phyloP scores from a whole-genome alignment of 2,888 invertebrate species.

The Fissipunctia ypsillon region DNA sequence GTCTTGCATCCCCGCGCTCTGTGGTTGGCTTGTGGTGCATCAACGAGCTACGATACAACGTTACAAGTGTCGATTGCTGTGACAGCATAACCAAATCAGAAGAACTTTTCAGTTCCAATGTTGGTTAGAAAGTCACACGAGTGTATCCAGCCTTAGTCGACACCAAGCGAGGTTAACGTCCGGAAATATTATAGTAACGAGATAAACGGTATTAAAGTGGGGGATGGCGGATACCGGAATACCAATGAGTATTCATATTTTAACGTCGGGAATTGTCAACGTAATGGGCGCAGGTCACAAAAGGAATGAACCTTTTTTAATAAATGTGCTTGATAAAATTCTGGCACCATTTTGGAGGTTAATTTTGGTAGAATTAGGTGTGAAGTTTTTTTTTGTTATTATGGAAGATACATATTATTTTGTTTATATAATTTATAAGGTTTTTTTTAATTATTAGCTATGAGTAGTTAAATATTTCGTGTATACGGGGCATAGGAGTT shows the following conservation, averaged over 20 bases:
- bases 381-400: not conserved
- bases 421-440: not conserved
- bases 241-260: conserved; percentile 64
- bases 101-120: not conserved
- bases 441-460: not conserved
- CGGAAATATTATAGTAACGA: conserved; percentile 63
- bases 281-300: conserved; percentile 33
- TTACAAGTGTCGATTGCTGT: not conserved
- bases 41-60: too few species aligned
- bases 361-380: conserved; percentile 4
- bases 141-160: not conserved
- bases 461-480: too few species aligned
- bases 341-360: not conserved
- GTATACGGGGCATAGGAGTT: too few species aligned
- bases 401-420: not conserved
- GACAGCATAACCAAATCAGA: not conserved
- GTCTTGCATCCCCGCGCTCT: not conserved
- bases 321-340: conserved; percentile 31
- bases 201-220: conserved; percentile 60
- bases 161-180: conserved; percentile 51
- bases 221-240: conserved; percentile 53
- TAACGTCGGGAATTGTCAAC: conserved; percentile 31
- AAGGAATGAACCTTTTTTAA: conserved; percentile 19
- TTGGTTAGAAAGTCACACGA: not conserved
- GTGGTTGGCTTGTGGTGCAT: not conserved